Evolutionary conservation across 2,113 vertebrate species (phyloP).

Genomic region (Rhea americana): DNA sequence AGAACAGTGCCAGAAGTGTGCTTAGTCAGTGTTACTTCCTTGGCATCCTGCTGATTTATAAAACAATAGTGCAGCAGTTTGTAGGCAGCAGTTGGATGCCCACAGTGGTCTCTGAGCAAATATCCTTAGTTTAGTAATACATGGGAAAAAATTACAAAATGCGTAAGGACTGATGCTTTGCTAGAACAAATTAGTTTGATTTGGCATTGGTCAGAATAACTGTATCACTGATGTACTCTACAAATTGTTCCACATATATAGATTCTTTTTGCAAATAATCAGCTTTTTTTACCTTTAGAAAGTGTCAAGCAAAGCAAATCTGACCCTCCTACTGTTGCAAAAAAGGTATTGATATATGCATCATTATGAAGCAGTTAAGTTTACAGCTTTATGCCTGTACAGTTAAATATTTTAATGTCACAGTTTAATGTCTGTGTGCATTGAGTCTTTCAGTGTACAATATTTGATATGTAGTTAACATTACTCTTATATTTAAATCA

Average conservation of each 20-base stretch:
- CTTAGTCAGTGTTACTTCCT: neutral
- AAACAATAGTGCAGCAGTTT: neutral
- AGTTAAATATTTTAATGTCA: neutral
- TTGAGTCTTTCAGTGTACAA: neutral
- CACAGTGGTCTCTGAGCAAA: neutral
- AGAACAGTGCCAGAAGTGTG: rapidly evolving
- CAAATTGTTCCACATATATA: neutral
- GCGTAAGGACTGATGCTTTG: neutral
- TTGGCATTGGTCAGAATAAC: neutral
- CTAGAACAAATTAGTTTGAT: neutral
- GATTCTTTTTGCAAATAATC: neutral
- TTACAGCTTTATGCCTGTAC: neutral
- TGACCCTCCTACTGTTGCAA: neutral
- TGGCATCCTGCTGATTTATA: neutral
- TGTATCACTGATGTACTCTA: neutral
- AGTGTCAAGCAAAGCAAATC: neutral
- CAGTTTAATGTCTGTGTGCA: too few species aligned
- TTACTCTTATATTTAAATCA: neutral
- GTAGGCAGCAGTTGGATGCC: neutral
- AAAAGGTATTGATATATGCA: neutral
- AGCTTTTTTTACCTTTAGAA: neutral
- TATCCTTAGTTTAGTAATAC: neutral
- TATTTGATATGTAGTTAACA: neutral
- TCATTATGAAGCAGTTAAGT: neutral
- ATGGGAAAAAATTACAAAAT: neutral